phyloP scores from a whole-genome alignment of 2,113 vertebrate species.

The Gavia stellata region DNA sequence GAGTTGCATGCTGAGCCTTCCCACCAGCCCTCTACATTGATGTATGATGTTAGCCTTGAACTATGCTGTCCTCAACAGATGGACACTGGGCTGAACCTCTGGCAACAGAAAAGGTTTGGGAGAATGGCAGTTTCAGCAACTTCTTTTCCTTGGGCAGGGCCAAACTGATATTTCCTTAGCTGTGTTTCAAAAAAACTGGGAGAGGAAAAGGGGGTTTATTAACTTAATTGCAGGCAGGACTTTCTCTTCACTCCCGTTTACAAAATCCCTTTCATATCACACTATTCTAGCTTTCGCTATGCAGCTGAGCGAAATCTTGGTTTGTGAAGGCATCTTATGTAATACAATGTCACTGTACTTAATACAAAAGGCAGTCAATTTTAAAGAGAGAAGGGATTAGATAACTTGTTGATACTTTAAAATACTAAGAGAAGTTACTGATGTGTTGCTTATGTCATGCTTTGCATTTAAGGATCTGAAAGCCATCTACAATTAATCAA shows the following conservation, averaged over 20 bases:
- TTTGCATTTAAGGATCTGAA: background rate
- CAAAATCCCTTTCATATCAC: background rate
- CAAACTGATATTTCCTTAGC: background rate
- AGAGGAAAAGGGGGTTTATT: background rate
- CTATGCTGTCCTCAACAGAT: background rate
- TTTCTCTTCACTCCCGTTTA: background rate
- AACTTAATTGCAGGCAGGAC: background rate
- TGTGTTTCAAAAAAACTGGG: background rate
- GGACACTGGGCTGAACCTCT: background rate
- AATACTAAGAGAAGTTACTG: background rate
- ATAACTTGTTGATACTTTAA: background rate
- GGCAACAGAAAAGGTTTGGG: background rate
- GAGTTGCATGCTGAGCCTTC: background rate
- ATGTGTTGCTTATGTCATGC: background rate
- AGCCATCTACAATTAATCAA: background rate
- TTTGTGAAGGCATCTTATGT: background rate
- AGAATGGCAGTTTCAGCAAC: conserved; percentile 36
- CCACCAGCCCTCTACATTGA: background rate
- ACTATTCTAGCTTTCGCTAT: background rate
- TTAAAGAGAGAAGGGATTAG: background rate
- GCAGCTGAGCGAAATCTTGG: background rate
- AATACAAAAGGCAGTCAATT: background rate
- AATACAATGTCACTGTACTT: background rate
- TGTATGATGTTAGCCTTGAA: conserved; percentile 19
- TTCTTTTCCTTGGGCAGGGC: conserved; percentile 22